phyloP scores from a whole-genome alignment of 2,888 invertebrate species.

The Drosophila basisetae region DNA sequence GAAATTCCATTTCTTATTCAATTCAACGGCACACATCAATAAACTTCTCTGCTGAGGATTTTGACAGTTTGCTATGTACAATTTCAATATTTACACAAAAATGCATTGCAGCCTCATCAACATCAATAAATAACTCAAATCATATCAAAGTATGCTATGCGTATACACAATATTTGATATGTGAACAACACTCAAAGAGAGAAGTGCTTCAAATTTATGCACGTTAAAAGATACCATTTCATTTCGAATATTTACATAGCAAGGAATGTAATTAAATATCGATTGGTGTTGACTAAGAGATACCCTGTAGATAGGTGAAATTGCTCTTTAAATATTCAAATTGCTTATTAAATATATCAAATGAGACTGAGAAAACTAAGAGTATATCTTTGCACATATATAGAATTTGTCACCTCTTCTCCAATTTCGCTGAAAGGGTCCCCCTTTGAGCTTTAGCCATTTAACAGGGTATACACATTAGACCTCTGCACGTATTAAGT shows the following conservation, averaged over 20 bases:
- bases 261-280: no score
- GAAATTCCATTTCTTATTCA: slow-evolving; percentile 40
- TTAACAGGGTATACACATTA: not conserved
- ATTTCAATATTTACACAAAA: slow-evolving; percentile 53
- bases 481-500: not conserved
- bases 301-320: not conserved
- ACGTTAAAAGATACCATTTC: slow-evolving; percentile 19
- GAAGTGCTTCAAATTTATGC: not conserved
- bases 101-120: slow-evolving; percentile 31
- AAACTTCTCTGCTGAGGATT: slow-evolving; percentile 46
- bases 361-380: not conserved
- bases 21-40: slow-evolving; percentile 64
- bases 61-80: slow-evolving; percentile 48
- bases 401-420: not conserved
- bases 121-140: slow-evolving; percentile 50
- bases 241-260: slow-evolving; percentile 13
- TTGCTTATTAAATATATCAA: not conserved
- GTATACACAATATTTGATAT: slow-evolving; percentile 54
- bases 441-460: not conserved
- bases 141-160: slow-evolving; percentile 25
- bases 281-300: not conserved
- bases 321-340: not conserved
- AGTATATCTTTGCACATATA: not conserved
- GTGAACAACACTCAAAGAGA: slow-evolving; percentile 33
- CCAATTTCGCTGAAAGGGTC: not conserved